phyloP scores from a whole-genome alignment of 2,797 vertebrate genomes.

The Gouania willdenowi region DNA sequence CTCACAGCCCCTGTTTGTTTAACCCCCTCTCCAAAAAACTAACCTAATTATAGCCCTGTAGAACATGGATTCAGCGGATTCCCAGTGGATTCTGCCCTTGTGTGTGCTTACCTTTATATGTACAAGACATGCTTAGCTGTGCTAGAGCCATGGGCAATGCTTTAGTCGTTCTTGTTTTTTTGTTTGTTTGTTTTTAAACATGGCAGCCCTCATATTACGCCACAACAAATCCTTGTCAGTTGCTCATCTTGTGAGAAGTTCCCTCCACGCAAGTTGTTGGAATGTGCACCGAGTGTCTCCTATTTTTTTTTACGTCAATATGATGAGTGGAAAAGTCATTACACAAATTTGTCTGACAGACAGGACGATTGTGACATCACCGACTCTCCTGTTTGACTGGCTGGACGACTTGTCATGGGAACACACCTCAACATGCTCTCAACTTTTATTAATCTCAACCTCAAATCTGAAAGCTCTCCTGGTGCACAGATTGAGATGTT shows the following conservation, averaged over 20 bases:
- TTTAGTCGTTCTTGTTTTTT: slow-evolving; percentile 28
- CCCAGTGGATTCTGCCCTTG: slow-evolving; percentile 57
- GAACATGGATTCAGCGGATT: slow-evolving; percentile 67
- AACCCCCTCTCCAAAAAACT: slow-evolving; percentile 79
- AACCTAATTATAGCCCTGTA: slow-evolving; percentile 76
- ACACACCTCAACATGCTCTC: slow-evolving; percentile 50
- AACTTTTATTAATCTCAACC: slow-evolving; percentile 22
- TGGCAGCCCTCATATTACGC: slow-evolving; percentile 28
- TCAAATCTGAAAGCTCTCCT: slow-evolving; percentile 43
- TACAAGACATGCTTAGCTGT: slow-evolving; percentile 8
- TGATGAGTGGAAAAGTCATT: slow-evolving; percentile 65
- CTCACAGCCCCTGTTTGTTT: slow-evolving; percentile 80
- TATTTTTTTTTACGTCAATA: slow-evolving; percentile 57
- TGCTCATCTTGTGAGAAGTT: slow-evolving; percentile 9
- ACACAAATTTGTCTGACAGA: slow-evolving; percentile 41
- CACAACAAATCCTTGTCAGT: slow-evolving; percentile 41
- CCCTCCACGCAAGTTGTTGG: slow-evolving; percentile 3
- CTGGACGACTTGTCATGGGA: slow-evolving; percentile 39
- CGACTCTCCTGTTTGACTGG: slow-evolving; percentile 51
- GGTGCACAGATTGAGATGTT: slow-evolving; percentile 16
- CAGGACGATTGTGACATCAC: slow-evolving; percentile 59
- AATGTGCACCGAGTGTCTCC: slow-evolving; percentile 2
- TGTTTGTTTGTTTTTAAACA: no score
- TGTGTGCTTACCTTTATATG: slow-evolving; percentile 29
- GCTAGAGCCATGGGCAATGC: slow-evolving; percentile 12